phyloP scores from a whole-genome alignment of 2,888 invertebrate genomes.

The Pyrrhosoma nymphula region DNA sequence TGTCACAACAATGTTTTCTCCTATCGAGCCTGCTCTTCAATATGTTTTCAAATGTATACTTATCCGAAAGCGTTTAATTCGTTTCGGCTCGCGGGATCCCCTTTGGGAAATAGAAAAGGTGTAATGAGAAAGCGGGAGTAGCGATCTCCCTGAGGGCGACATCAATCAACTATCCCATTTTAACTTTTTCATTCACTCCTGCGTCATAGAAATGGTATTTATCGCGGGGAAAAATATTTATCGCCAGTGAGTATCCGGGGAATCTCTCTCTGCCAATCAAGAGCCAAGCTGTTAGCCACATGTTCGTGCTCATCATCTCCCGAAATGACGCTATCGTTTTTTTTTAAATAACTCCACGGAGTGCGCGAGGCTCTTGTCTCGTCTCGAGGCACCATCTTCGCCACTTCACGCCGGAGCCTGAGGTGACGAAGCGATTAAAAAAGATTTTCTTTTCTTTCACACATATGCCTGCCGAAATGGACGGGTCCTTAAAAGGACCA shows the following conservation, averaged over 20 bases:
- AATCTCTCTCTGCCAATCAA: background rate
- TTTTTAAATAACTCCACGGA: background rate
- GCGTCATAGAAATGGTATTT: background rate
- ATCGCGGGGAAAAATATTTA: background rate
- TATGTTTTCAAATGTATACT: no score
- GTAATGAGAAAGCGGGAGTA: background rate
- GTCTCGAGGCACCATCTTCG: background rate
- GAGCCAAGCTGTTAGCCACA: background rate
- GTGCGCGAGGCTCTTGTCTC: background rate
- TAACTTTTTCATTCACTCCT: background rate
- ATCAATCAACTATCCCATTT: background rate
- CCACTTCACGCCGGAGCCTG: background rate
- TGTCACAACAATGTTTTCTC: no score
- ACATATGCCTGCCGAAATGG: no score
- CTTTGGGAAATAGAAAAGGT: no score
- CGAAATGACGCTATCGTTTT: background rate
- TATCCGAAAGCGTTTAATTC: no score
- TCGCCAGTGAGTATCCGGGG: no score
- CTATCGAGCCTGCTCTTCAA: no score
- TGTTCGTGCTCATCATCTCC: background rate
- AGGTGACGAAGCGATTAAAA: background rate
- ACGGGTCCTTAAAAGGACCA: no score
- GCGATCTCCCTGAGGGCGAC: background rate
- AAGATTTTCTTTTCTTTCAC: background rate
- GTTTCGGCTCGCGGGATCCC: no score